phyloP scores from a whole-genome alignment of 2,113 vertebrate species.

The Eonycteris spelaea region DNA sequence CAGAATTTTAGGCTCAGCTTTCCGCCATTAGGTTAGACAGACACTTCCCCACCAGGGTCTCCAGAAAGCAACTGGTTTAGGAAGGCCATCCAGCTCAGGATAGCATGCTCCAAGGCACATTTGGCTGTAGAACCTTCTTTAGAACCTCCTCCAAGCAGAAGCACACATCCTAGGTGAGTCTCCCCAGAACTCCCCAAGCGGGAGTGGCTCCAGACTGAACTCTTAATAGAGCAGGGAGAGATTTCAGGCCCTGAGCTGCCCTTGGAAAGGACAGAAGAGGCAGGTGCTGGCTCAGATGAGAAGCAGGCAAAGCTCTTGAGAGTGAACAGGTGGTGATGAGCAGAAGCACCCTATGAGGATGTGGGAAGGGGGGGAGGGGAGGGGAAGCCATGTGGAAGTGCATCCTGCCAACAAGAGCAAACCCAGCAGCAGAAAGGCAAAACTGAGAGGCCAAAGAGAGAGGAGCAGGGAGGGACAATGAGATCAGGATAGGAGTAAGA shows the following conservation, averaged over 20 bases:
- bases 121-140: not conserved
- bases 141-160: not conserved
- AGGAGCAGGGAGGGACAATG: not conserved
- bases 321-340: not conserved
- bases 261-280: not conserved
- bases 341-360: rapidly evolving
- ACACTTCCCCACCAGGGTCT: not conserved
- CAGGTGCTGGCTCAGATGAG: not conserved
- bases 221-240: not conserved
- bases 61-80: not conserved
- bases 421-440: not conserved
- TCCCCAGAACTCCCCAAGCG: not conserved
- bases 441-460: not conserved
- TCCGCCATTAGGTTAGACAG: not conserved
- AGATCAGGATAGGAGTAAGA: not conserved
- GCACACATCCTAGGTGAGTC: not conserved
- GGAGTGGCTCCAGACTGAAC: not conserved
- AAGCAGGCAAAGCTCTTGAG: not conserved
- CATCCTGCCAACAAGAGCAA: not conserved
- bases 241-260: not conserved
- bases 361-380: too few relatives aligned
- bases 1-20: not conserved
- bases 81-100: not conserved
- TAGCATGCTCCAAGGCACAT: not conserved
- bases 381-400: too few relatives aligned